Base-by-base conservation (phyloP, 2,113 vertebrate species). In the Crotalus viridis region DNA sequence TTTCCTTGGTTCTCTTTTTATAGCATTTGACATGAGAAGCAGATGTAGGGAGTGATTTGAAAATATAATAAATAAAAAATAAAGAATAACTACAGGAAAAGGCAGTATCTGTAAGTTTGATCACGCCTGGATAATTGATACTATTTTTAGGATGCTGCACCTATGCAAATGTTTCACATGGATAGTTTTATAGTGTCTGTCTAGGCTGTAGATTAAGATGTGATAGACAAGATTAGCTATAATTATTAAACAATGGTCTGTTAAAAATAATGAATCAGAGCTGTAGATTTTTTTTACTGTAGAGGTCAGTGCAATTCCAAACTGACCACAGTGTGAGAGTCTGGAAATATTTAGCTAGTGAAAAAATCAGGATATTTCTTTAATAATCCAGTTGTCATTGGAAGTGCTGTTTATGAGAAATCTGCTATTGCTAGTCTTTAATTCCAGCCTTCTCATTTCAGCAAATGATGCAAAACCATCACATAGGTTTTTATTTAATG, bases 381-480 rank as follows among this genome's bases (percentile, higher is more conserved):
- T 26, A 59, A 5, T 95, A 95, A 97, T 92, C 43, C 21, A 88
- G 93, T 91, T 24, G 0, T 94, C 85, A 95, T 94, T 91, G 95
- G 57, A 33, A 93, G 39, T 94, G 89, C 93, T 93, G 92, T 46
- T 96, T 28, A 7, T 85, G 85, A 93, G n/a, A 93, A 69, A 6
- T 39, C 12, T 93, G 33, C 91, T 24, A 55, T 93, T 96, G 95
- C 95, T 92, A 93, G 39, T 39, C 1, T 19, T 81, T 54, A 43
- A 64, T 3, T 85, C 52, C 26, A 59, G 52, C 74, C 3, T 0
- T 43, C 6, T 85, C 28, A 91, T 48, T 91, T 85, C 55, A 85
- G n/a, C 89, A 85, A 85, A 43, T 6, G 43, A 52, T 61, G 56
- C 69, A 59, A n/a, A 91, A 33, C 15, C 43, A 33, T 89, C 54